These are phyloP conservation scores for Sinocyclocheilus anshuiensis DNA, from an alignment of 2,113 vertebrate genomes.

Conservation along the genomic window DNA sequence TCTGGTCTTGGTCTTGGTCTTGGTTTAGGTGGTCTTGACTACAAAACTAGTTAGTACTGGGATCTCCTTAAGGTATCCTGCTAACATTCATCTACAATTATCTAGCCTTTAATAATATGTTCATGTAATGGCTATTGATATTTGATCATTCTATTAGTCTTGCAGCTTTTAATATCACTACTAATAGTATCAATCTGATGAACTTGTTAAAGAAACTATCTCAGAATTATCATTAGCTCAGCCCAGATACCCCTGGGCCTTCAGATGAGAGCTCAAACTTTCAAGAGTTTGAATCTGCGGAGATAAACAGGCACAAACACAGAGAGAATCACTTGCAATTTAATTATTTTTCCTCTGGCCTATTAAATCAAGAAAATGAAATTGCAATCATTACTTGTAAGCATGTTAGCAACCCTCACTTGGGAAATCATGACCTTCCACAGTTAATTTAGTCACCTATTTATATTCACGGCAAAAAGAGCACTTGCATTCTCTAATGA, in stretches of 20 bases:
- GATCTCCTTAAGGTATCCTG: neutral
- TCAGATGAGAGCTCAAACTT: constrained; percentile 32
- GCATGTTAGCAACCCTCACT: constrained; percentile 36
- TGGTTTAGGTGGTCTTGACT: too few relatives aligned
- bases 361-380: constrained; percentile 54
- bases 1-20: too few relatives aligned
- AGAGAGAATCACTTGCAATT: constrained; percentile 37
- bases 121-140: neutral
- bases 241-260: constrained; percentile 21
- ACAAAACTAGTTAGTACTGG: neutral
- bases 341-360: constrained; percentile 39
- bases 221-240: constrained; percentile 39
- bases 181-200: constrained; percentile 7
- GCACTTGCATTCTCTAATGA: constrained; percentile 29
- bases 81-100: neutral
- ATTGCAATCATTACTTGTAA: constrained; percentile 37
- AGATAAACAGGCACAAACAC: constrained; percentile 29
- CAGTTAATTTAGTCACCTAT: constrained; percentile 49
- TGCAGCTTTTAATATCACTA: neutral
- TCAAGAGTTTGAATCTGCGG: constrained; percentile 18
- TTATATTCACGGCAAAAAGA: constrained; percentile 33
- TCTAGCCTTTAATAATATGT: neutral
- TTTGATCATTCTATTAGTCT: neutral
- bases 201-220: constrained; percentile 35
- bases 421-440: constrained; percentile 31